These are phyloP conservation scores for Meandrusa payeni DNA, from an alignment of 2,888 invertebrate species.

Conservation along the genomic window DNA sequence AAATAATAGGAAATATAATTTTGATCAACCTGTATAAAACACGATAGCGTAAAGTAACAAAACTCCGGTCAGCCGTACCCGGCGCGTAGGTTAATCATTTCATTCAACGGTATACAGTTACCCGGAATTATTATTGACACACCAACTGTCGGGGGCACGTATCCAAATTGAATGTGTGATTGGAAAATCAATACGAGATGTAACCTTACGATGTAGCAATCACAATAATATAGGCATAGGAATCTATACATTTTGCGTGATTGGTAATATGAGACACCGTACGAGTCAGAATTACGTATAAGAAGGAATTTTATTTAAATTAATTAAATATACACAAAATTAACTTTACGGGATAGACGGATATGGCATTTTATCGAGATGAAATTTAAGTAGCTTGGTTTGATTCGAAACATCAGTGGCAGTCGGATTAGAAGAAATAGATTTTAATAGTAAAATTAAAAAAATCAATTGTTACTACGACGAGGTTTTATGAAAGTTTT, in stretches of 20 bases:
- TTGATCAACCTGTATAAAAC: constrained; percentile 32
- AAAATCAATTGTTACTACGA: no score
- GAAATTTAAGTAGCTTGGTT: no score
- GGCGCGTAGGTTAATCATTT: constrained; percentile 73
- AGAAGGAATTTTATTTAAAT: no score
- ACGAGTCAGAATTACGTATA: no score
- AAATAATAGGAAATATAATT: not conserved
- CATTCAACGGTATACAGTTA: constrained; percentile 75
- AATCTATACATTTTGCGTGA: constrained; percentile 2
- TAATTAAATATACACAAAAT: no score
- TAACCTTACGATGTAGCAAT: constrained; percentile 21
- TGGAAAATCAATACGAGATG: constrained; percentile 58
- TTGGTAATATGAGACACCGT: constrained; percentile 5
- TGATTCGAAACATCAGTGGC: no score
- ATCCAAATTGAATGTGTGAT: constrained; percentile 59
- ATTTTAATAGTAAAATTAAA: no score
- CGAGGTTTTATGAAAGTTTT: no score
- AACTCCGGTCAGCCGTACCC: constrained; percentile 40
- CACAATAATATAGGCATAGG: constrained; percentile 15
- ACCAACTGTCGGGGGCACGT: constrained; percentile 65
- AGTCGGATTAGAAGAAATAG: no score
- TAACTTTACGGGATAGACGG: no score
- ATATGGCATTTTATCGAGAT: no score
- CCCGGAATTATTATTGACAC: constrained; percentile 72
- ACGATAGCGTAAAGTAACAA: constrained; percentile 34